Evolutionary conservation across 2,888 invertebrate genomes (phyloP).

Genomic region (Dusona sp.): DNA sequence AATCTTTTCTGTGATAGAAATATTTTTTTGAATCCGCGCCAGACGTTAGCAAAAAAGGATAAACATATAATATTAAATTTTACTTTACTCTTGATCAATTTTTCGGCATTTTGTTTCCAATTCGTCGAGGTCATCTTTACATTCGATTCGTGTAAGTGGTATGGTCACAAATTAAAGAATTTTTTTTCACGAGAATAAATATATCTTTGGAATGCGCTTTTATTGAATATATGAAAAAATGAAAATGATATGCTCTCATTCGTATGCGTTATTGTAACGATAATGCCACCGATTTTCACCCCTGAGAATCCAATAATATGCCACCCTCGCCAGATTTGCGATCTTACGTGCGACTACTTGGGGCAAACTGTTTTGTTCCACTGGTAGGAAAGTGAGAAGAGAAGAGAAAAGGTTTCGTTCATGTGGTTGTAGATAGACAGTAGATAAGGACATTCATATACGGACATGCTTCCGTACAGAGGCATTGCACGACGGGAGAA

Average conservation of each 20-base stretch:
- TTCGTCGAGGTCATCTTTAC: background rate
- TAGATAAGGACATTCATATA: constrained; percentile 33
- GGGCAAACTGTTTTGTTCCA: constrained; percentile 56
- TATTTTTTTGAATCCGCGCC: background rate
- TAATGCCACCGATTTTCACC: constrained; percentile 55
- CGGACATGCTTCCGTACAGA: constrained; percentile 35
- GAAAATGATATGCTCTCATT: background rate
- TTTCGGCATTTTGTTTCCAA: too few relatives aligned
- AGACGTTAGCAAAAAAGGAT: background rate
- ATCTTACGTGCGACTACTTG: constrained; percentile 20
- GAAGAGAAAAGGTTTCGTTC: background rate
- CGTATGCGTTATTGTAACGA: constrained; percentile 23
- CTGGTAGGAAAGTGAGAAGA: background rate
- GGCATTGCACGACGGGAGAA: constrained; percentile 27
- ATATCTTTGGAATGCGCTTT: too few relatives aligned
- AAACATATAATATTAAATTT: background rate
- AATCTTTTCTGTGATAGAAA: background rate
- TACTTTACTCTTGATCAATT: too few relatives aligned
- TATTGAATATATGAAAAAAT: background rate
- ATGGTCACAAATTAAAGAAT: background rate
- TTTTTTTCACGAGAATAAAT: too few relatives aligned
- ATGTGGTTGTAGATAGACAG: constrained; percentile 18
- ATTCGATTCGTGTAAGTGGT: background rate
- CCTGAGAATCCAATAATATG: constrained; percentile 66
- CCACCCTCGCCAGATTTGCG: constrained; percentile 36